Evolutionary conservation across 2,113 vertebrate genomes (phyloP).

Genomic region (Coptodon rendalli): DNA sequence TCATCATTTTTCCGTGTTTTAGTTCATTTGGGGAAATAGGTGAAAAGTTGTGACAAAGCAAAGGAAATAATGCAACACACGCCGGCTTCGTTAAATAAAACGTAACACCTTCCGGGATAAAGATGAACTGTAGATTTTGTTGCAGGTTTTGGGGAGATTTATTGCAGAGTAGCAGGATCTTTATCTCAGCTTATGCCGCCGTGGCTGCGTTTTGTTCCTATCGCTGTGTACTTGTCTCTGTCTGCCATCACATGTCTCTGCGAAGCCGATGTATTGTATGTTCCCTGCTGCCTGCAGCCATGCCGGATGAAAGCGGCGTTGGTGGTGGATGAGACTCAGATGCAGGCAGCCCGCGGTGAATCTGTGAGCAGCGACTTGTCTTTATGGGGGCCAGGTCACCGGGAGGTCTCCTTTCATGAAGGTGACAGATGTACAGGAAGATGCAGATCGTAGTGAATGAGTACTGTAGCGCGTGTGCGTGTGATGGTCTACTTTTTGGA

Average conservation of each 20-base stretch:
- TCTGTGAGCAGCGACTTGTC: conserved; percentile 12
- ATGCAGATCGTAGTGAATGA: not conserved
- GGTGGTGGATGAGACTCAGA: conserved; percentile 26
- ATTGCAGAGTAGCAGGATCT: conserved; percentile 38
- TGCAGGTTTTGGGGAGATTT: conserved; percentile 16
- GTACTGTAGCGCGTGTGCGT: not conserved
- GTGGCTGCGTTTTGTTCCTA: not conserved
- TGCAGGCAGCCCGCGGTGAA: conserved; percentile 21
- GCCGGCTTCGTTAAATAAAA: conserved; percentile 15
- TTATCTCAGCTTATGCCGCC: conserved; percentile 28
- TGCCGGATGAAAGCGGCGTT: conserved; percentile 35
- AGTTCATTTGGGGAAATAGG: conserved; percentile 19
- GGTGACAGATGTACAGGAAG: conserved; percentile 40
- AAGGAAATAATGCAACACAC: not conserved
- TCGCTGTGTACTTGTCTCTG: conserved; percentile 21
- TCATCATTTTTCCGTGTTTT: conserved; percentile 9
- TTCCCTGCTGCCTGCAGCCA: conserved; percentile 31
- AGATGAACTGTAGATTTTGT: not conserved
- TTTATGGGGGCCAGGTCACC: conserved; percentile 42
- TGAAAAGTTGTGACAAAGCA: conserved; percentile 9
- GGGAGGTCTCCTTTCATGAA: conserved; percentile 46
- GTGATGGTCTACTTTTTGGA: not conserved
- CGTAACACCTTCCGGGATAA: not conserved
- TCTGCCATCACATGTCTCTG: conserved; percentile 18
- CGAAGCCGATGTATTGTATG: conserved; percentile 9